Conservation (phyloP, 2,113 vertebrate species). For the Ictalurus furcatus region DNA sequence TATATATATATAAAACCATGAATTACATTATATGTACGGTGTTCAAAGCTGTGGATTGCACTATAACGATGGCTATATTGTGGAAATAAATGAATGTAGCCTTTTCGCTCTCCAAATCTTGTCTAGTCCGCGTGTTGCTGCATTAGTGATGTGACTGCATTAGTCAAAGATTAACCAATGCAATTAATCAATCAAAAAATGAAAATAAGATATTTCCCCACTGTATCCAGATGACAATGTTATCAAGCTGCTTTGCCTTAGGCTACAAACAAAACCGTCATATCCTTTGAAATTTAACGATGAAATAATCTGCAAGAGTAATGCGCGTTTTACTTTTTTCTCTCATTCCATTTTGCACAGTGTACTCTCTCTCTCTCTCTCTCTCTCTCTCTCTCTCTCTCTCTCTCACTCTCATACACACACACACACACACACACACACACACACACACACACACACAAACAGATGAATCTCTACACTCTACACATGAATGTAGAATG, state of each 20-base stretch:
- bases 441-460: not conserved
- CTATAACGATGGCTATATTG: not conserved
- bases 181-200: slow-evolving; percentile 8
- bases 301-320: not conserved
- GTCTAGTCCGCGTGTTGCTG: not conserved
- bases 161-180: not conserved
- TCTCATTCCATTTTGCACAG: not conserved
- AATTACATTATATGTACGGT: not conserved
- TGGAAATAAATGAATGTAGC: not conserved
- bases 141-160: not conserved
- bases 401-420: not conserved
- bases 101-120: not conserved
- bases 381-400: not conserved
- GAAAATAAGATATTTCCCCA: slow-evolving; percentile 13
- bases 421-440: not conserved
- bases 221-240: not conserved
- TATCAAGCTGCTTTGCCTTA: not conserved
- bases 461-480: not conserved
- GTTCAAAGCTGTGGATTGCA: not conserved
- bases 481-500: too few relatives aligned
- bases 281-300: not conserved
- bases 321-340: not conserved
- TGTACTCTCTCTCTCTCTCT: not conserved
- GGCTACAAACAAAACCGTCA: not conserved
- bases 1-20: not conserved